Conservation (phyloP, 1,140 invertebrate species). For the Drosophila ohnishii region DNA sequence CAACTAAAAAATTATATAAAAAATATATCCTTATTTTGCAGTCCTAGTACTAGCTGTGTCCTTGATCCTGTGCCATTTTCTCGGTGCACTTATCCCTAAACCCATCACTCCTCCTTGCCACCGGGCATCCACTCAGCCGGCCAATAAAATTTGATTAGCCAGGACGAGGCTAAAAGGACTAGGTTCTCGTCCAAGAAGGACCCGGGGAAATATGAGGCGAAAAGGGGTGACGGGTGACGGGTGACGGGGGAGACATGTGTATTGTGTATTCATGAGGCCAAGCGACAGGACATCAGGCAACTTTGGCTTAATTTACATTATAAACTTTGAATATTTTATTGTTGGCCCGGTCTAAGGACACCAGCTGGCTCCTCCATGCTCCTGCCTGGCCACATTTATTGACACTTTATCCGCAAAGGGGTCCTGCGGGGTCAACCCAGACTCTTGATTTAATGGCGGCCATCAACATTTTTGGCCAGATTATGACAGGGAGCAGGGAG, state of each 20-base stretch:
- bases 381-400: slow-evolving; percentile 37
- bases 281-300: slow-evolving; percentile 53
- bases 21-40: not conserved
- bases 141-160: slow-evolving; percentile 75
- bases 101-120: slow-evolving; percentile 24
- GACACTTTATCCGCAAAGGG: slow-evolving; percentile 32
- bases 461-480: slow-evolving; percentile 72
- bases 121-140: slow-evolving; percentile 31
- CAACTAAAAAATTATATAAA: not conserved
- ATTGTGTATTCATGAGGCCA: slow-evolving; percentile 55
- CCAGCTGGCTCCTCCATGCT: slow-evolving; percentile 49
- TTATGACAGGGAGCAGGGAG: slow-evolving; percentile 36
- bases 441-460: slow-evolving; percentile 61
- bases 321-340: slow-evolving; percentile 82
- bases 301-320: slow-evolving; percentile 81
- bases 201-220: slow-evolving; percentile 16
- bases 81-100: slow-evolving; percentile 5
- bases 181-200: not conserved
- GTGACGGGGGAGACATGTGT: slow-evolving; percentile 34
- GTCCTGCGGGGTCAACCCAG: slow-evolving; percentile 8
- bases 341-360: slow-evolving; percentile 71
- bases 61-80: slow-evolving; percentile 4
- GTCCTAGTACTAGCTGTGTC: not conserved
- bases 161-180: not conserved
- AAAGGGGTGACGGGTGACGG: not conserved